Evolutionary conservation across 2,888 invertebrate genomes (phyloP).

Genomic region (Cantharis rufa): DNA sequence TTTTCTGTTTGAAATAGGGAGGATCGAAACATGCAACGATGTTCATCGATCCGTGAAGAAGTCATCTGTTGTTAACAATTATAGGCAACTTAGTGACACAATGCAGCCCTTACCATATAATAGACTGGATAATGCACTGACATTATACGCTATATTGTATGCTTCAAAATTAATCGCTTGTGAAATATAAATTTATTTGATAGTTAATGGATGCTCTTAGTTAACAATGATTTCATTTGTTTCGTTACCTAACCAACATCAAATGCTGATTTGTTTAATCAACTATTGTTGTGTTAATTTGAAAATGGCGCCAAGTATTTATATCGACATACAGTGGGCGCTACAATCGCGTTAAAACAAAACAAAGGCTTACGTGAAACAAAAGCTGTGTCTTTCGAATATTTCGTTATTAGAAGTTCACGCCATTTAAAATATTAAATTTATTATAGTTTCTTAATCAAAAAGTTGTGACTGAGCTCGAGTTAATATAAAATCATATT

Average conservation of each 20-base stretch:
- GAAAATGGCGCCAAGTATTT: background rate
- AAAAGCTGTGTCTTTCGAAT: background rate
- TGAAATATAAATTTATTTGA: constrained; percentile 54
- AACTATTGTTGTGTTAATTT: background rate
- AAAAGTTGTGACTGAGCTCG: background rate
- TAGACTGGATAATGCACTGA: constrained; percentile 52
- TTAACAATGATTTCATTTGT: constrained; percentile 28
- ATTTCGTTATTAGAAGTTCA: background rate
- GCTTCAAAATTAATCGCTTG: constrained; percentile 53
- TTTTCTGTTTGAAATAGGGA: constrained; percentile 19
- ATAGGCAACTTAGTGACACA: constrained; percentile 56
- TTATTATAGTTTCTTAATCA: background rate
- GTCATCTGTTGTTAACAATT: constrained; percentile 56
- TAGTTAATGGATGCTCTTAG: constrained; percentile 42
- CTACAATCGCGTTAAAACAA: background rate
- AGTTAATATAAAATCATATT: background rate
- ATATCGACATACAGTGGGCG: background rate
- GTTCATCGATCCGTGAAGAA: constrained; percentile 47
- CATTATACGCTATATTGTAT: constrained; percentile 50
- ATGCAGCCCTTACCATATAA: constrained; percentile 53
- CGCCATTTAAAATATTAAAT: background rate
- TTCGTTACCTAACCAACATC: constrained; percentile 4
- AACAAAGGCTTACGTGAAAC: background rate
- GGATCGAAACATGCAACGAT: constrained; percentile 24
- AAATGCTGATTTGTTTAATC: background rate